A percentile compares a stretch with the other conserved stretches of the same genome.
phyloP scores from a whole-genome alignment of 2,113 vertebrate species.

The Suricata suricatta region DNA sequence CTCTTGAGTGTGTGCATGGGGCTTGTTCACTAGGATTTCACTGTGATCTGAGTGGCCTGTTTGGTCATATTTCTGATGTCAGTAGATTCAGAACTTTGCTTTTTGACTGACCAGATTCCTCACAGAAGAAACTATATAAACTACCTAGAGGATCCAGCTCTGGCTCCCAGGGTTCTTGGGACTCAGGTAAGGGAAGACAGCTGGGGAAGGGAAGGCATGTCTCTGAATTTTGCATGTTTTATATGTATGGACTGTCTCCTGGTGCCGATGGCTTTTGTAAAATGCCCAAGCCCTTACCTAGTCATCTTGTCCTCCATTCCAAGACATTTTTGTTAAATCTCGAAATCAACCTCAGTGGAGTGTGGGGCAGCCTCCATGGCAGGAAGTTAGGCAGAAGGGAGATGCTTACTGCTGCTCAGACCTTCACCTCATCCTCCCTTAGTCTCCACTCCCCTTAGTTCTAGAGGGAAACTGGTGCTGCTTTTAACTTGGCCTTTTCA shows the following conservation, averaged over 20 bases:
- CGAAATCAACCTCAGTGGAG: background rate
- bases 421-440: background rate
- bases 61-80: background rate
- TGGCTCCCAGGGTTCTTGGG: background rate
- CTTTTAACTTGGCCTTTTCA: background rate
- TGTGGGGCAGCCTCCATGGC: background rate
- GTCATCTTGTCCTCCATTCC: background rate
- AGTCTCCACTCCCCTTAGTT: background rate
- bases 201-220: too few species aligned
- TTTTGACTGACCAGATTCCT: background rate
- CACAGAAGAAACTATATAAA: background rate
- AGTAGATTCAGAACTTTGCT: background rate
- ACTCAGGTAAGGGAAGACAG: background rate
- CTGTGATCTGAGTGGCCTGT: background rate
- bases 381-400: background rate
- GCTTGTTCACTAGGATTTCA: background rate
- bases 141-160: background rate
- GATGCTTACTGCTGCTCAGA: background rate
- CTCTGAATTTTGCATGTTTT: background rate
- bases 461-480: background rate
- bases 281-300: background rate
- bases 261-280: background rate
- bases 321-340: background rate
- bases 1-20: background rate
- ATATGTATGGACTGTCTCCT: background rate